Base-by-base conservation (phyloP, 1,140 invertebrate genomes). In the Platyscapa corneri region DNA sequence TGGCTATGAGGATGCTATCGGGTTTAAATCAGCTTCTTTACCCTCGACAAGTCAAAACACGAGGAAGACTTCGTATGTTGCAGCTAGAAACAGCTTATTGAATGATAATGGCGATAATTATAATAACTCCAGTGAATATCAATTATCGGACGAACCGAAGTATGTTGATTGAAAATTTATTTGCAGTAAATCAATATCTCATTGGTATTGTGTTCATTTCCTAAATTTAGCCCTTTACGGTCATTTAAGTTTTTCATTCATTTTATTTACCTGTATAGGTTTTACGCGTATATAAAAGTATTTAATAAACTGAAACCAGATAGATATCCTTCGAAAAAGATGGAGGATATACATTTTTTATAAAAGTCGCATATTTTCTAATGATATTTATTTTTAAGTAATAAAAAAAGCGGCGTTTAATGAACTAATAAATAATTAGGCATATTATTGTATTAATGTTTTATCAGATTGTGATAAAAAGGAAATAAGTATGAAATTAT, bases 121-220 rank as follows among this genome's bases (percentile, higher is more conserved):
- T 27, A 60, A 70, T 14, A 14, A 70, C 27, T 3, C 2, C 20
- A 34, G 79, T 64, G 16, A 70, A 1, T 67, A 70, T 34, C 60
- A 46, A 64, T 81, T 67, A 5, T 76, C 18, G 30, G 64, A 49
- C 2, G 27, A 30, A 23, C 32, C 20, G n/a, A 42, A 81, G 53
- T 81, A 46, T 34, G 60, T 77, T 77, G 30, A 65, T 64, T 80
- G 32, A 16, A 53, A 32, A 77, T 32, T 53, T 30, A 16, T 67
- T 67, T 34, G 65, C 34, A 7, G n/a, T 12, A 32, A 14, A 34
- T 67, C 8, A 67, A 67, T 67, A 14, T 6, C 34, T 16, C 5
- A 67, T 34, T 10, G 32, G 0, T 34, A 32, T 34, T 67, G 10
- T 32, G 12, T 32, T 16, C 5, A 60, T 34, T 67, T 18, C 14